Conservation (phyloP, 2,797 vertebrate species). For the Onychomys arenicola region DNA sequence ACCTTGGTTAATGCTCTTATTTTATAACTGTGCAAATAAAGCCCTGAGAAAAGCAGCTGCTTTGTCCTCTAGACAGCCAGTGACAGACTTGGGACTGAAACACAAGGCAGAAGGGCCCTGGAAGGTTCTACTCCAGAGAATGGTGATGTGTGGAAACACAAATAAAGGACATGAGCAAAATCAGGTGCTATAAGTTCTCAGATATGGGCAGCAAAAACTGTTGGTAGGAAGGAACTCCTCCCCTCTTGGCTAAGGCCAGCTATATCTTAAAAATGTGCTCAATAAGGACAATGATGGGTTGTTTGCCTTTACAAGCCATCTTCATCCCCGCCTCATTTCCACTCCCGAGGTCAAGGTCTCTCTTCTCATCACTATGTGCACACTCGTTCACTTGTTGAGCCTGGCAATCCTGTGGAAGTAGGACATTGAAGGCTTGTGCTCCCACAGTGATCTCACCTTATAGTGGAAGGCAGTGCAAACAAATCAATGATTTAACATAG, state of each 20-base stretch:
- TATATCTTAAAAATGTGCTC: neutral
- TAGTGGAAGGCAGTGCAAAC: neutral
- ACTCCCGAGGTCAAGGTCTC: neutral
- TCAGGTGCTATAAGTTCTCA: neutral
- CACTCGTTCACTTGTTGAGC: neutral
- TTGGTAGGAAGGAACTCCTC: neutral
- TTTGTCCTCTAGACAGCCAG: neutral
- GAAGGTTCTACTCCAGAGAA: neutral
- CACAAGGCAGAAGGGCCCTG: neutral
- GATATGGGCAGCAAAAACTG: neutral
- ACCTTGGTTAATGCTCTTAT: neutral
- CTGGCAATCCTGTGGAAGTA: neutral
- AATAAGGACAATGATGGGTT: neutral
- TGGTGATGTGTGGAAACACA: neutral
- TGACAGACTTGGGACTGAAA: neutral
- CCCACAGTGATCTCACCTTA: neutral
- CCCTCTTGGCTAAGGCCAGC: neutral
- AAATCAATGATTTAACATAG: neutral
- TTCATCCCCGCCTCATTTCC: neutral
- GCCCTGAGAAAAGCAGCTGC: neutral
- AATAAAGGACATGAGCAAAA: neutral
- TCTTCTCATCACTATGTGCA: neutral
- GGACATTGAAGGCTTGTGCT: neutral
- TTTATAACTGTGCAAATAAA: slow-evolving; percentile 21
- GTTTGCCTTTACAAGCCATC: slow-evolving; percentile 1